Evolutionary conservation across 2,797 vertebrate genomes (phyloP).

Genomic region (Distichodus sexfasciatus): DNA sequence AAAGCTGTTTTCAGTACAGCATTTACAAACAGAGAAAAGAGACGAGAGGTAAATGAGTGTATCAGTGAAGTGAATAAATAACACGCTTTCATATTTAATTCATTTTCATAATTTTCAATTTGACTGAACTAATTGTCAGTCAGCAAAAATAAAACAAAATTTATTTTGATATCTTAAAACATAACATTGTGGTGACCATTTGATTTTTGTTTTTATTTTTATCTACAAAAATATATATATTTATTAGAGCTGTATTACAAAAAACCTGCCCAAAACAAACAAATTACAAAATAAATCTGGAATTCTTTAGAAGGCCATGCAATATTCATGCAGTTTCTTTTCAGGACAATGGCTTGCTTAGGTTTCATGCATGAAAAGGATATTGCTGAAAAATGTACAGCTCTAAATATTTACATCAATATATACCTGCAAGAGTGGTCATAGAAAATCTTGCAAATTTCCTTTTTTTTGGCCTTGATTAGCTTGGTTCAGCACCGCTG

Average conservation of each 20-base stretch:
- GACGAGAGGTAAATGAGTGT: slow-evolving; percentile 26
- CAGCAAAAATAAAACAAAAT: not conserved
- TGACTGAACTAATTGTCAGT: not conserved
- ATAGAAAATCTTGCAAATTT: not conserved
- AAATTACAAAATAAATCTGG: slow-evolving; percentile 64
- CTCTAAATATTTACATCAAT: slow-evolving; percentile 42
- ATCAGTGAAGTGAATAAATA: slow-evolving; percentile 29
- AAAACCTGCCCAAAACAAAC: slow-evolving; percentile 48
- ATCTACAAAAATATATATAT: slow-evolving; percentile 76
- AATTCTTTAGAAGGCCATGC: slow-evolving; percentile 75
- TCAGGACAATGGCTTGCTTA: slow-evolving; percentile 43
- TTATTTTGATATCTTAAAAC: not conserved
- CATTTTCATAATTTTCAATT: not conserved
- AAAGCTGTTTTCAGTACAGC: not conserved
- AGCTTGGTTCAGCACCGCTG: slow-evolving; percentile 12
- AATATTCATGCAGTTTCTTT: slow-evolving; percentile 70
- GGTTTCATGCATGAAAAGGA: slow-evolving; percentile 41
- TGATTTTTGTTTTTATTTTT: slow-evolving; percentile 48
- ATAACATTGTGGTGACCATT: slow-evolving; percentile 9
- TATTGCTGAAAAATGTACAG: slow-evolving; percentile 23
- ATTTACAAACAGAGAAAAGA: slow-evolving; percentile 24
- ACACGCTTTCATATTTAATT: not conserved
- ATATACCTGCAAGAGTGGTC: not conserved
- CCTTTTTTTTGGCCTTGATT: not conserved
- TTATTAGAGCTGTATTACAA: slow-evolving; percentile 64